phyloP scores from a whole-genome alignment of 1,140 invertebrate species.

The Leucophenga varia region DNA sequence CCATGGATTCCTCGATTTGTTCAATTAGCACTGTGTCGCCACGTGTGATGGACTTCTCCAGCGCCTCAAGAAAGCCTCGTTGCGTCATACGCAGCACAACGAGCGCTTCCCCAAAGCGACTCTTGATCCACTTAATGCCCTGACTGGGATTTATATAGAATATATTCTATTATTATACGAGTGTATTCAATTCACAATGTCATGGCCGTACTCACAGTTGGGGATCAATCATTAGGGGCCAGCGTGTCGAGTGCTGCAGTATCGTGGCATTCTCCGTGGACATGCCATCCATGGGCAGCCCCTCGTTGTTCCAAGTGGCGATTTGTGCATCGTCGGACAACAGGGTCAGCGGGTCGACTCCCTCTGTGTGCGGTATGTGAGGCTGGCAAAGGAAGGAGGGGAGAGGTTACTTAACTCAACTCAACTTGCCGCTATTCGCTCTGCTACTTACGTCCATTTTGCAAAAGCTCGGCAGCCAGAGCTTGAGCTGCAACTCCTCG shows the following conservation, averaged over 20 bases:
- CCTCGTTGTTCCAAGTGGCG: slow-evolving; percentile 93
- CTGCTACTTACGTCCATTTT: slow-evolving; percentile 59
- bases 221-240: slow-evolving; percentile 96
- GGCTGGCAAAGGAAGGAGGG: slow-evolving; percentile 58
- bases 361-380: slow-evolving; percentile 77
- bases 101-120: slow-evolving; percentile 71
- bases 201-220: slow-evolving; percentile 59
- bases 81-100: slow-evolving; percentile 77
- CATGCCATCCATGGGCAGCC: slow-evolving; percentile 89
- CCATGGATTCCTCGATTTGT: slow-evolving; percentile 86
- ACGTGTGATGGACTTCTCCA: slow-evolving; percentile 80
- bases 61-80: slow-evolving; percentile 79
- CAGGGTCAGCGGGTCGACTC: slow-evolving; percentile 78
- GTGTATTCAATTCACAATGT: neutral
- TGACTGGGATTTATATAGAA: slow-evolving; percentile 58
- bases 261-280: slow-evolving; percentile 97
- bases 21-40: slow-evolving; percentile 82
- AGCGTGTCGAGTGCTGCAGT: slow-evolving; percentile 83
- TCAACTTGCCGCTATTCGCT: too few species aligned
- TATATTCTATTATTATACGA: neutral
- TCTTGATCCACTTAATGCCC: slow-evolving; percentile 96
- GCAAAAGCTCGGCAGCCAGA: slow-evolving; percentile 64
- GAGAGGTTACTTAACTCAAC: too few species aligned
- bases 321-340: slow-evolving; percentile 90
- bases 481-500: slow-evolving; percentile 75